A percentile compares a stretch with the other conserved stretches of the same genome.
Conservation (phyloP, 2,797 vertebrate species). For the Malacoraja senta region DNA sequence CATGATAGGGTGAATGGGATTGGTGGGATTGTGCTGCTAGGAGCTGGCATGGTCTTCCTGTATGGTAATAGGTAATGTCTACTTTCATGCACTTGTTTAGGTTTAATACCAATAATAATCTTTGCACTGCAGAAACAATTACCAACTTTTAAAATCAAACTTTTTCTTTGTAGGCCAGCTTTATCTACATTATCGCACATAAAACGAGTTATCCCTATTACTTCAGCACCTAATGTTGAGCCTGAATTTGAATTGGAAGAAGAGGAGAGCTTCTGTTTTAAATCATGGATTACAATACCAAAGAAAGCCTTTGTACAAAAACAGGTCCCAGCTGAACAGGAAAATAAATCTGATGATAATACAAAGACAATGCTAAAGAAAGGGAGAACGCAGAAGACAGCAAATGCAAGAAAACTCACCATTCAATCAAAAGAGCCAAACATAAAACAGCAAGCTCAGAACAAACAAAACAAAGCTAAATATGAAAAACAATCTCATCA, state of each 20-base stretch:
- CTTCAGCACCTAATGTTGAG: neutral
- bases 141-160: neutral
- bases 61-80: neutral
- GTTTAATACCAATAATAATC: neutral
- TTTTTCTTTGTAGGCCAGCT: neutral
- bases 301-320: neutral
- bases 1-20: no score
- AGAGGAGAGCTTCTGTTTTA: constrained; percentile 41
- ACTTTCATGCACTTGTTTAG: neutral
- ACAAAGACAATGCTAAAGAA: neutral
- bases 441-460: neutral
- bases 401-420: neutral
- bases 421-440: neutral
- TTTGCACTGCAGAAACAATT: neutral
- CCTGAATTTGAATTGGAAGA: constrained; percentile 60
- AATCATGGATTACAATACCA: constrained; percentile 52
- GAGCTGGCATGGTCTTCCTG: no score
- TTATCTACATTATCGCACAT: neutral
- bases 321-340: neutral
- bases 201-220: neutral
- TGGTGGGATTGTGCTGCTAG: no score
- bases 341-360: neutral
- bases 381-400: neutral
- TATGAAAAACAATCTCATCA: neutral
- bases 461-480: neutral